Conservation (phyloP, 2,113 vertebrate species). For the Alethe castanea region DNA sequence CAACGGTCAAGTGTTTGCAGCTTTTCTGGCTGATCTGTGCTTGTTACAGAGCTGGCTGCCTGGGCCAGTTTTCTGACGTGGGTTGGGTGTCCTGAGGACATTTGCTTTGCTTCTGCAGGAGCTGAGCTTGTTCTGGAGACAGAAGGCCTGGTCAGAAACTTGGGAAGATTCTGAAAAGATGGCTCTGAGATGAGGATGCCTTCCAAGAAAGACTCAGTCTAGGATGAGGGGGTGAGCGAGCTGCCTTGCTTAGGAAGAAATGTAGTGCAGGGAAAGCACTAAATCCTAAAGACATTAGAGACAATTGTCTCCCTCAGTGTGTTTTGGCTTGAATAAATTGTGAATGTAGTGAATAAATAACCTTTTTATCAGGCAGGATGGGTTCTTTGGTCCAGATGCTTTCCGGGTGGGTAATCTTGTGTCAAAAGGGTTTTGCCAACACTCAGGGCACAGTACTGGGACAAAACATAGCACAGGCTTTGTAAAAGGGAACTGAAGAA, state of each 20-base stretch:
- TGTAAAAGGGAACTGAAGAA: not conserved
- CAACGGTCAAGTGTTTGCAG: conserved; percentile 14
- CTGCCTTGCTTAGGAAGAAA: not conserved
- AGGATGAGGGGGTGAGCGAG: accelerated
- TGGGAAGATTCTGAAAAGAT: not conserved
- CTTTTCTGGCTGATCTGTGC: not conserved
- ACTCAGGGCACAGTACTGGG: not conserved
- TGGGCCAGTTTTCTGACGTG: not conserved
- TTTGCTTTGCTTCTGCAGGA: not conserved
- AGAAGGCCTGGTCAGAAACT: not conserved
- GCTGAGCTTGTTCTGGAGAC: not conserved
- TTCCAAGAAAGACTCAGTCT: not conserved
- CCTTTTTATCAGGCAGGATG: not conserved
- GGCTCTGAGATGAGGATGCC: not conserved
- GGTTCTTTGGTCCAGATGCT: not conserved
- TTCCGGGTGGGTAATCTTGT: not conserved
- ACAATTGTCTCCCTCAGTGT: accelerated
- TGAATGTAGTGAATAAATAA: not conserved
- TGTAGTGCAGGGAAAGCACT: not conserved
- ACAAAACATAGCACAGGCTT: not conserved
- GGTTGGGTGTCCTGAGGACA: conserved; percentile 9
- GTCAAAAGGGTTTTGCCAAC: not conserved
- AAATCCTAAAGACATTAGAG: not conserved
- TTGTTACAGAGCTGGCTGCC: not conserved
- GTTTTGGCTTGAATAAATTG: not conserved